phyloP scores from a whole-genome alignment of 1,140 invertebrate species.

The Zaprionus lachaisei region DNA sequence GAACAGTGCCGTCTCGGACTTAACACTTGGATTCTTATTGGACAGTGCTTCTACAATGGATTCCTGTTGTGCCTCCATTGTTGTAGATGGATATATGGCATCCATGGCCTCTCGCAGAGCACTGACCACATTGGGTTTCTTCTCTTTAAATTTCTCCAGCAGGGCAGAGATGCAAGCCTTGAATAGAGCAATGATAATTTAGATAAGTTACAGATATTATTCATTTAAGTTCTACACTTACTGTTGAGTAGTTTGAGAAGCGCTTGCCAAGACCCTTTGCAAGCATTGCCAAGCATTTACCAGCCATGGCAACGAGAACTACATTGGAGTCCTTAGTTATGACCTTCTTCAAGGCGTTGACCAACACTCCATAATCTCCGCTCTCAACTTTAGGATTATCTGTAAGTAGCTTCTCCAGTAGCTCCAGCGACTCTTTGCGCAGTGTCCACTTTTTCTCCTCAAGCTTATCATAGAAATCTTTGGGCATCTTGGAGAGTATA shows the following conservation, averaged over 20 bases:
- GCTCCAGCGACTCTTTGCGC: constrained; percentile 95
- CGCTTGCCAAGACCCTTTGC: constrained; percentile 95
- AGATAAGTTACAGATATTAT: not conserved
- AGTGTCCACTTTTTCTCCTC: constrained; percentile 99
- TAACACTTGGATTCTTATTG: constrained; percentile 98
- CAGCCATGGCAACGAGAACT: constrained; percentile 94
- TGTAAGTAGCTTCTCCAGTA: constrained; percentile 91
- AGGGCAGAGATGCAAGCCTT: constrained; percentile 90
- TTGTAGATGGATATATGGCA: constrained; percentile 93
- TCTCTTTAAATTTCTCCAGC: constrained; percentile 99
- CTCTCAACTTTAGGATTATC: constrained; percentile 93
- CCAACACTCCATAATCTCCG: constrained; percentile 96
- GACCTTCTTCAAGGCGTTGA: constrained; percentile 95
- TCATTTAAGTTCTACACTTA: constrained; percentile 32
- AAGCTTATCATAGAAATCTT: constrained; percentile 97
- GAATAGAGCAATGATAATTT: not conserved
- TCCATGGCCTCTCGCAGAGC: constrained; percentile 96
- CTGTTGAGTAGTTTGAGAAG: constrained; percentile 93
- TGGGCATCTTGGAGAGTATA: constrained; percentile 95
- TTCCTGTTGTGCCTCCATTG: constrained; percentile 94
- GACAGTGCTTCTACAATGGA: constrained; percentile 93
- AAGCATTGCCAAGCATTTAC: constrained; percentile 92
- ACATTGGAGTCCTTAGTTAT: constrained; percentile 98
- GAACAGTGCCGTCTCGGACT: constrained; percentile 96
- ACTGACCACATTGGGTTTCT: constrained; percentile 95